These are phyloP conservation scores for Cotesia vestalis DNA, from an alignment of 1,140 invertebrate genomes.

Conservation along the genomic window DNA sequence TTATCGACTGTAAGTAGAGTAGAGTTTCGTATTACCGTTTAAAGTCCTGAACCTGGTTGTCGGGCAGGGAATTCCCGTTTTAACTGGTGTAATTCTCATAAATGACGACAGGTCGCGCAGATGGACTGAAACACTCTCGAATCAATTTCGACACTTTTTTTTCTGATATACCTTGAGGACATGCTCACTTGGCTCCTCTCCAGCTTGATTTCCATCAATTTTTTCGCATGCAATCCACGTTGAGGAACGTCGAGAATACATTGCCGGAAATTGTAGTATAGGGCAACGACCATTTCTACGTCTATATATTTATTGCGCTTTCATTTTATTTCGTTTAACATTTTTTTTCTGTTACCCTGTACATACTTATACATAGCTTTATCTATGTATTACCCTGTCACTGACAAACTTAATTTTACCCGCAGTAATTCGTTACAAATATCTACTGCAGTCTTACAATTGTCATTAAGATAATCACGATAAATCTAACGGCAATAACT, in stretches of 20 bases:
- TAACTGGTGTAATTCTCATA: neutral
- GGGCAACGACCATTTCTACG: conserved; percentile 28
- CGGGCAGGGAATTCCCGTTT: neutral
- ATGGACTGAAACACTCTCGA: neutral
- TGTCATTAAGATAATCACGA: neutral
- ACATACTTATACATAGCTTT: neutral
- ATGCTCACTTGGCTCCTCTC: conserved; percentile 15
- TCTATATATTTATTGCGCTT: conserved; percentile 9
- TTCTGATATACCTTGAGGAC: neutral
- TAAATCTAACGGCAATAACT: too few relatives aligned
- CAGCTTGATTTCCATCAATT: conserved; percentile 24
- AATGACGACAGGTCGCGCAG: neutral
- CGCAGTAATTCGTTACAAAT: conserved; percentile 16
- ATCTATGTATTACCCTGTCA: neutral
- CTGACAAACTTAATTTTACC: neutral
- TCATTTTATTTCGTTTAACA: neutral
- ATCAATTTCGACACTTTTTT: neutral
- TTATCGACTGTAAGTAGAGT: conserved; percentile 5
- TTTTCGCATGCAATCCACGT: conserved; percentile 29
- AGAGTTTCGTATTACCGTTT: neutral
- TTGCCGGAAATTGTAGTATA: conserved; percentile 22
- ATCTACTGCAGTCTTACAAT: conserved; percentile 16
- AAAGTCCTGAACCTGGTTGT: neutral
- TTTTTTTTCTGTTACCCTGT: neutral
- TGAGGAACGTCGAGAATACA: neutral